Base-by-base conservation (phyloP, 2,797 vertebrate species). In the Acanthurus leucopareius region DNA sequence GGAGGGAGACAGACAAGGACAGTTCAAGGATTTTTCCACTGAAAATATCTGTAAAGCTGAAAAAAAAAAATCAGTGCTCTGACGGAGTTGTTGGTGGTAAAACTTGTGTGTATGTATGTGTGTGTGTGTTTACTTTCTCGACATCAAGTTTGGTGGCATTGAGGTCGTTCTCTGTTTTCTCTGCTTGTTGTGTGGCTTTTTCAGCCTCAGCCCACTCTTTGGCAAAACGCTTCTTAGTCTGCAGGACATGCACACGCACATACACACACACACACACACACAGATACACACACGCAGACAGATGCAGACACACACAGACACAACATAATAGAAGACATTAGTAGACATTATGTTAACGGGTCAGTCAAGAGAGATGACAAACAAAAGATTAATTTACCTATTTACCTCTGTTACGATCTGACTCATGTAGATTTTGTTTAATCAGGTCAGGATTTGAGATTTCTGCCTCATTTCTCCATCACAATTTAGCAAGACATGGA, bases 141-240 rank as follows among this genome's bases (percentile, higher is more conserved):
- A 96, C 96, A 0, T 97, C 97, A 0, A 94, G 84, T 86, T 91
- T 97, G 67, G 96, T 96, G 42, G 96, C 91, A 6, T 93, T 96
- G 57, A 91, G 49, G 62, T 97, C 97, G 28, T 85, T 93, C 77
- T 97, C 96, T 0, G 84, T 90, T 71, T 93, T 95, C 63, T 97
- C 97, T 0, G 96, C 96, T 0, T 96, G 96, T 69, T 96, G 96
- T 51, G 93, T 88, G 1, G 96, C 96, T 85, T 97, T 97, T 69
- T 97, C 97, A 0, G 96, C 96, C 61, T 97, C 97, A 0, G 89
- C 93, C 94, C 96, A 97, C 86, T 97, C 97, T 48, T 97, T 96
- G 60, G 97, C 97, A 75, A 95, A 97, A 3, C 96, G 96, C 48
- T 95, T 96, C 85, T 97, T 97, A 64, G 94, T 96, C 97, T 97